phyloP scores from a whole-genome alignment of 92 coral and sea anemone genomes.

The Phenganax subtilis region DNA sequence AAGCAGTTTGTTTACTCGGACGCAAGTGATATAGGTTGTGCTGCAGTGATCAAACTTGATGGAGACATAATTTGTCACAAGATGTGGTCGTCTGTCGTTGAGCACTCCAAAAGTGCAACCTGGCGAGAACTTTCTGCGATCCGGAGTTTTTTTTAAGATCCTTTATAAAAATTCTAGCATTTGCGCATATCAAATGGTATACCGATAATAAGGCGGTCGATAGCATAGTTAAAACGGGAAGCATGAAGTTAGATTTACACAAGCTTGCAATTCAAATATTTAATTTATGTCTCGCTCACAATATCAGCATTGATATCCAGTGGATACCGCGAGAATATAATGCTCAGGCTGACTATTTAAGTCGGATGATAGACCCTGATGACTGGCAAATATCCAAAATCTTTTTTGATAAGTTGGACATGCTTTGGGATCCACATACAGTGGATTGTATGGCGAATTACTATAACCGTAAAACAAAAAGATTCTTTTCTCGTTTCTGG shows the following conservation, averaged over 20 bases:
- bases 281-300: constrained; percentile 13
- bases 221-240: not conserved
- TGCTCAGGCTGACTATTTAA: constrained; percentile 41
- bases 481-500: constrained; percentile 39
- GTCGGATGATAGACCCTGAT: constrained; percentile 46
- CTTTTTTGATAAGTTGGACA: constrained; percentile 40
- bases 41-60: constrained; percentile 22
- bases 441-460: constrained; percentile 47
- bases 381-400: constrained; percentile 55
- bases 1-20: constrained; percentile 35
- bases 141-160: not conserved
- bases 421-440: constrained; percentile 47
- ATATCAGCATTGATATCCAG: constrained; percentile 36
- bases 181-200: constrained; percentile 10
- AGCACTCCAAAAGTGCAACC: not conserved
- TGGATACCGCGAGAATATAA: constrained; percentile 46
- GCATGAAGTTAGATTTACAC: not conserved
- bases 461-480: constrained; percentile 28
- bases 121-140: not conserved
- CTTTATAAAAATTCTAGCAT: not conserved
- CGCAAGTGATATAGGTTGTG: constrained; percentile 34
- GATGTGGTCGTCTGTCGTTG: constrained; percentile 28
- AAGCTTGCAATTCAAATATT: constrained; percentile 15
- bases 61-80: constrained; percentile 16
- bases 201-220: not conserved